Evolutionary conservation across 1,140 invertebrate genomes (phyloP), one percentile per base, ranked within the genome.

Genomic region (Drosophila punjabiensis): DNA sequence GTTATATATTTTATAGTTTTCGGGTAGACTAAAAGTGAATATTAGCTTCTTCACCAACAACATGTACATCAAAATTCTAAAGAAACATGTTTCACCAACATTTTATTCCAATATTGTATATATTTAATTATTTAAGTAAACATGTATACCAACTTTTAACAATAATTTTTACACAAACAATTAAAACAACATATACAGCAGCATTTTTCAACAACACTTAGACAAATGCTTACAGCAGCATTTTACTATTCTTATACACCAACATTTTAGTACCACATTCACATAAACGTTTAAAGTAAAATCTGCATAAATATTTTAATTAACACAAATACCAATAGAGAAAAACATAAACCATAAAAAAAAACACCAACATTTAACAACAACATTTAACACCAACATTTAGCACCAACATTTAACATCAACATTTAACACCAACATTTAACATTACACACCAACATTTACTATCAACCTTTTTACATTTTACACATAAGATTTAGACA

Each of bases 11-110:
- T 16, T 16, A 14, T 14, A 24, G 20, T 24, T 41, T 45, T 37
- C 3, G 1, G 24, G 24, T 24, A 3, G 24, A 24, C 24, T 24
- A 24, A 24, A 24, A 24, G 3, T 24, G 1, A 24, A 24, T 24
- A 24, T 3, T 24, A 24, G 24, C 4, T 41, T 41, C 16, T 41
- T 9, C 16, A 16, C 16, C 39, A 41, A 39, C 14, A 41, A 7
- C 5, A 16, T 8, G 16, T n/a, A n/a, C 0, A n/a, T n/a, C 16
- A 41, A 3, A 41, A 8, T 4, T 8, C 0, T 16, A n/a, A 0
- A 37, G 5, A 1, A 14, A 41, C 1, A 20, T 14, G 14, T 11
- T 52, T n/a, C 10, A 30, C 5, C 16, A 52, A 52, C 7, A 8
- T 14, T 14, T 47, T 1, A 24, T 24, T 2, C 24, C 1, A 24